Evolutionary conservation across 2,113 vertebrate species (phyloP).

Genomic region (Antennarius striatus): DNA sequence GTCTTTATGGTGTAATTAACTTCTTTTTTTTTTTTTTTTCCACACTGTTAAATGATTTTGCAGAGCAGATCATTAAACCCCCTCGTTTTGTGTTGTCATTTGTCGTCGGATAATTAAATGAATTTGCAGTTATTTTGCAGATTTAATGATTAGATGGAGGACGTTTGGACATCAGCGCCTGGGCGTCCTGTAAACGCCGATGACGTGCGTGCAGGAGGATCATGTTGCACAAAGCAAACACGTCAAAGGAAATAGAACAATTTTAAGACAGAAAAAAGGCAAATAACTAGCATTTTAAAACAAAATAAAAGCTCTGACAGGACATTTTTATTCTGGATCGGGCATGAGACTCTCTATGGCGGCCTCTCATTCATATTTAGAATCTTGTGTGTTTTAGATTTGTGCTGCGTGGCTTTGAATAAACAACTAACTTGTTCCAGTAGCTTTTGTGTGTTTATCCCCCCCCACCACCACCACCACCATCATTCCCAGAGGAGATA

Average conservation of each 20-base stretch:
- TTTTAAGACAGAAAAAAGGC: not conserved
- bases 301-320: too few relatives aligned
- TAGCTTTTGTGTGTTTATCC: conserved; percentile 32
- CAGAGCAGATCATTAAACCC: not conserved
- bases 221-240: not conserved
- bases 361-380: not conserved
- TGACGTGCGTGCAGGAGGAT: not conserved
- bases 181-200: not conserved
- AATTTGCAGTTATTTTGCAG: not conserved
- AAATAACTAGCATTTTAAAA: not conserved
- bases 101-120: not conserved
- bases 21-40: not conserved
- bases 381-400: not conserved
- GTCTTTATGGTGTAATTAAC: not conserved
- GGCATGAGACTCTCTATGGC: not conserved
- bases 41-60: not conserved
- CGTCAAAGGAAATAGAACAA: not conserved
- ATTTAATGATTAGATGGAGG: not conserved
- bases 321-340: not conserved
- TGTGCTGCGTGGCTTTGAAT: conserved; percentile 5
- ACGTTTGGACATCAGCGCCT: not conserved
- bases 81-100: not conserved
- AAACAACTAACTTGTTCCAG: conserved; percentile 24
- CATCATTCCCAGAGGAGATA: conserved; percentile 23
- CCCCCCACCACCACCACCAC: not conserved